Conservation (phyloP, 23 tunicate species). For the Clavelina lepadiformis region DNA sequence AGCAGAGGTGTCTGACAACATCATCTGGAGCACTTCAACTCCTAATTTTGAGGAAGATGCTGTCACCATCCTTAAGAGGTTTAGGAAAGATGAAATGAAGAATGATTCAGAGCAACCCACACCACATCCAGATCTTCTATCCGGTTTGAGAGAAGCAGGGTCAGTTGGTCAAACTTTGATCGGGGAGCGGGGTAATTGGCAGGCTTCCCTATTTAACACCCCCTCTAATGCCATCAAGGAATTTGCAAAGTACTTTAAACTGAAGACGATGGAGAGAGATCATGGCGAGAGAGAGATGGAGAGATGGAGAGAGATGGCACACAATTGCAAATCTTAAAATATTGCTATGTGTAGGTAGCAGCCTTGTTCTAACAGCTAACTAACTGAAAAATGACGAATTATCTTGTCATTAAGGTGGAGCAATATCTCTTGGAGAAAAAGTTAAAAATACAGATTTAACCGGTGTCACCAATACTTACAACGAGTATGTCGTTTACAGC, state of each 20-base stretch:
- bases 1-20: slow-evolving; percentile 30
- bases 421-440: slow-evolving; percentile 79
- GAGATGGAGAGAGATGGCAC: too few species aligned
- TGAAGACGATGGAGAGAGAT: slow-evolving; percentile 95
- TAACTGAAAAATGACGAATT: too few species aligned
- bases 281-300: slow-evolving; percentile 61
- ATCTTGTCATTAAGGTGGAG: too few species aligned
- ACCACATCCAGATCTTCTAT: slow-evolving; percentile 68
- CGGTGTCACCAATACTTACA: slow-evolving; percentile 50
- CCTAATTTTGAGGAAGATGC: slow-evolving; percentile 85
- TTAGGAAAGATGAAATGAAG: slow-evolving; percentile 87
- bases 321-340: too few species aligned
- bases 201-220: slow-evolving; percentile 92
- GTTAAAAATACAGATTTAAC: slow-evolving; percentile 54
- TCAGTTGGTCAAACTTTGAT: slow-evolving; percentile 38
- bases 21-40: slow-evolving; percentile 40
- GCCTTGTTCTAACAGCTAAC: too few species aligned
- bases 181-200: slow-evolving; percentile 94
- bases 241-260: slow-evolving; percentile 86
- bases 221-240: slow-evolving; percentile 88
- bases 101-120: slow-evolving; percentile 60
- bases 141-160: slow-evolving; percentile 91
- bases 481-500: slow-evolving; percentile 87
- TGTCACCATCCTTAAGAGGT: slow-evolving; percentile 70
- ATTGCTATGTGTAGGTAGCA: too few species aligned